phyloP scores from a whole-genome alignment of 2,113 vertebrate genomes.

The Spermophilus dauricus region DNA sequence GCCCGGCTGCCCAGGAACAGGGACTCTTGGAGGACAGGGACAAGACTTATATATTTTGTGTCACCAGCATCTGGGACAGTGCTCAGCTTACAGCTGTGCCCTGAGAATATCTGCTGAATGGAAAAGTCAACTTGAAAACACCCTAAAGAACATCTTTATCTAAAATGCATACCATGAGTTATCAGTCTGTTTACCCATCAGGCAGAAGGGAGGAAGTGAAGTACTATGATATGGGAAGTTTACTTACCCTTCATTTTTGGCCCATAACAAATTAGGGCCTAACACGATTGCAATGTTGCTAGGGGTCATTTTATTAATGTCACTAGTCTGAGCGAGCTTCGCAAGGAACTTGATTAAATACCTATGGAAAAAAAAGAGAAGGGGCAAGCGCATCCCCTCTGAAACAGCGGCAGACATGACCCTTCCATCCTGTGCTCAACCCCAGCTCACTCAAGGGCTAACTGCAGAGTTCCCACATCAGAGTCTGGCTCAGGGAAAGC shows the following conservation, averaged over 20 bases:
- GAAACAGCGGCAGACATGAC: neutral
- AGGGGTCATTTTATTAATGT: constrained; percentile 98
- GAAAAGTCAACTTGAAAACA: neutral
- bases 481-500: neutral
- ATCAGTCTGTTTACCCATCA: neutral
- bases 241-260: constrained; percentile 97
- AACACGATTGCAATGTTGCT: constrained; percentile 99
- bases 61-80: neutral
- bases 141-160: neutral
- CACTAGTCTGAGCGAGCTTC: constrained; percentile 97
- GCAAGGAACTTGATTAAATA: constrained; percentile 98
- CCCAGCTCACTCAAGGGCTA: neutral
- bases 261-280: constrained; percentile 98
- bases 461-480: neutral
- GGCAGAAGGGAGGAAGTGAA: neutral
- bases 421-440: neutral
- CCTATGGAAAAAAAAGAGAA: constrained; percentile 85
- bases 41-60: neutral
- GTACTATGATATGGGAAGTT: accelerated
- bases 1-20: neutral
- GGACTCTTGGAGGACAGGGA: neutral
- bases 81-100: neutral
- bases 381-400: neutral
- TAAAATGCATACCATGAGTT: neutral
- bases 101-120: neutral